A percentile compares a stretch with the other conserved stretches of the same genome.
phyloP scores from a whole-genome alignment of 1,140 invertebrate species.

The Theocolax elegans region DNA sequence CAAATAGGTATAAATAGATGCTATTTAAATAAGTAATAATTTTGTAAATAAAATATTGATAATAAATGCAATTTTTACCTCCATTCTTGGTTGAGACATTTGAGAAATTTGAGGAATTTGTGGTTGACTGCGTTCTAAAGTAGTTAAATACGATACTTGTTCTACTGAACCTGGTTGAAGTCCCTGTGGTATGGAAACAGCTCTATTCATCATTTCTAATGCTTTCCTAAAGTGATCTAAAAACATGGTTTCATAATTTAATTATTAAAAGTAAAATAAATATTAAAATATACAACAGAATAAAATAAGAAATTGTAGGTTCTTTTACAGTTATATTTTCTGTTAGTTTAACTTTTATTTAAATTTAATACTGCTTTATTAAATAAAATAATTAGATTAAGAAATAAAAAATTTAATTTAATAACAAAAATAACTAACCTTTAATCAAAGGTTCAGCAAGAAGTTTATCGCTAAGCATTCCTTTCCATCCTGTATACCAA shows the following conservation, averaged over 20 bases:
- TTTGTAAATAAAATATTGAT: neutral
- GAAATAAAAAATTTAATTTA: neutral
- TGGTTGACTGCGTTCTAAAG: slow-evolving; percentile 66
- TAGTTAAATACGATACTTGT: slow-evolving; percentile 71
- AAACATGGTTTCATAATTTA: slow-evolving; percentile 40
- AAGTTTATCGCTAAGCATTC: slow-evolving; percentile 77
- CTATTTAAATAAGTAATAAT: neutral
- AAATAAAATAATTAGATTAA: neutral
- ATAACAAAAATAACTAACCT: slow-evolving; percentile 62
- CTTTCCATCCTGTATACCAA: slow-evolving; percentile 92
- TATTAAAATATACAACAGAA: too few species aligned
- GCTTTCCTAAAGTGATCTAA: slow-evolving; percentile 87
- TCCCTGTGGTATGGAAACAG: slow-evolving; percentile 70
- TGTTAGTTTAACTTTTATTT: too few species aligned
- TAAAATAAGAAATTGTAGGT: too few species aligned
- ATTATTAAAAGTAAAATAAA: neutral
- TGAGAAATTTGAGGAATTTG: slow-evolving; percentile 69
- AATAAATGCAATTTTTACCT: slow-evolving; percentile 50
- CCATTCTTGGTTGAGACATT: slow-evolving; percentile 65
- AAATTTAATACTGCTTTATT: too few species aligned
- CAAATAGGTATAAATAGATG: too few species aligned
- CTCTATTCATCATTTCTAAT: slow-evolving; percentile 90
- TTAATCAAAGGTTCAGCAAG: slow-evolving; percentile 77
- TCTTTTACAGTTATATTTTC: too few species aligned
- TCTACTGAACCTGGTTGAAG: slow-evolving; percentile 70